phyloP scores from a whole-genome alignment of 2,113 vertebrate species.

The cattle (Bos taurus) region ARS-UCD2.0 NC_037352.1:19976501-19977000 shows the following conservation, averaged over 20 bases:
- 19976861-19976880: not conserved
- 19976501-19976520: not conserved
- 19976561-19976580: not conserved
- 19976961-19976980: not conserved
- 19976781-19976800: not conserved
- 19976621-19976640: not conserved
- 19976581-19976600: fast-evolving
- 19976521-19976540: not conserved
- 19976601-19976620: not conserved
- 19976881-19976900: not conserved
- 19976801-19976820: not conserved
- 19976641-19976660: not conserved
- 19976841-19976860: not conserved
- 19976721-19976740: not conserved
- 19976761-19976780: not conserved
- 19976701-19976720: not conserved
- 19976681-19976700: not conserved
- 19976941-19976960: not conserved
- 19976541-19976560: not conserved
- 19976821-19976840: not conserved
- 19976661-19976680: not conserved
- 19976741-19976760: not conserved
- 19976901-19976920: not conserved
- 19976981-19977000: not conserved
- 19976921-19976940: not conserved